A percentile compares a stretch with the other conserved stretches of the same genome.
phyloP scores from a whole-genome alignment of 2,888 invertebrate species.

The Leucozona laternaria region DNA sequence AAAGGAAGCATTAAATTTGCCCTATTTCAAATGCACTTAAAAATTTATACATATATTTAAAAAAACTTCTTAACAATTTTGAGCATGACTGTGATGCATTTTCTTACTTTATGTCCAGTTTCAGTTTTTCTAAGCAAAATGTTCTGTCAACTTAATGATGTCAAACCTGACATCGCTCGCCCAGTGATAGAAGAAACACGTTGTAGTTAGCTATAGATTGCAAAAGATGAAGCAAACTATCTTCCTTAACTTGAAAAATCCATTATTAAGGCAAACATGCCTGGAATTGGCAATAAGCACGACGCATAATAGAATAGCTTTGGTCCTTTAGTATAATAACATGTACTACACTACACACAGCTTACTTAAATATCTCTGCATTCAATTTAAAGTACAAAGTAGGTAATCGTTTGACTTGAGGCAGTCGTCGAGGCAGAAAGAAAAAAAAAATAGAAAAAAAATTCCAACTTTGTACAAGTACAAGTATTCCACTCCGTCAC shows the following conservation, averaged over 20 bases:
- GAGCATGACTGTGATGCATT: neutral
- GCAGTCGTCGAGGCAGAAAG: neutral
- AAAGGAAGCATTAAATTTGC: too few relatives aligned
- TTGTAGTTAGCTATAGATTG: neutral
- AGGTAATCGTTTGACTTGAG: neutral
- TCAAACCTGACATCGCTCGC: constrained; percentile 1
- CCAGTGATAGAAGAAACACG: neutral
- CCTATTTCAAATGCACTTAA: too few relatives aligned
- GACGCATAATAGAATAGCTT: neutral
- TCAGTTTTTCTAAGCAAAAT: neutral
- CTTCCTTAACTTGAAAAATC: neutral
- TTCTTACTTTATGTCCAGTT: neutral
- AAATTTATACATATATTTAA: too few relatives aligned
- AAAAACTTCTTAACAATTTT: too few relatives aligned
- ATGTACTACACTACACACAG: neutral
- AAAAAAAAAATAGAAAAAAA: neutral
- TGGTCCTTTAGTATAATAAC: too few relatives aligned
- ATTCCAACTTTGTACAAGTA: neutral
- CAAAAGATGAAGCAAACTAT: neutral
- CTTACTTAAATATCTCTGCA: neutral
- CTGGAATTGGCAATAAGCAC: constrained; percentile 14
- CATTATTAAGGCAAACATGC: constrained; percentile 17
- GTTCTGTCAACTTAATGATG: neutral
- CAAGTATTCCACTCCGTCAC: neutral
- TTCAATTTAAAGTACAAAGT: constrained; percentile 10